These are phyloP conservation scores for Phoenicopterus ruber DNA, from an alignment of 2,113 vertebrate species.

Conservation along the genomic window DNA sequence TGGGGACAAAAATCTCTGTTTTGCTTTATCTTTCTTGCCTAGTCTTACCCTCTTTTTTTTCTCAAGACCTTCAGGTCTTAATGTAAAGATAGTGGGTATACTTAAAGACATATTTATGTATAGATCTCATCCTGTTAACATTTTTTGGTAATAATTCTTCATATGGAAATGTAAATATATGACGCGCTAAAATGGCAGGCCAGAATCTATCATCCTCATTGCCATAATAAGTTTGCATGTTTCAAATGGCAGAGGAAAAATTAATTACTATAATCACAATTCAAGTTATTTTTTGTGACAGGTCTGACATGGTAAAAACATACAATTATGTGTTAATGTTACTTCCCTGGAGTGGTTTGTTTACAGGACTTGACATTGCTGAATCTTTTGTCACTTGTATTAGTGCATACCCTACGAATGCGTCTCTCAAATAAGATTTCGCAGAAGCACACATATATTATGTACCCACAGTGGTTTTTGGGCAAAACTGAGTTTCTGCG, in stretches of 20 bases:
- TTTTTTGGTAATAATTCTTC: background rate
- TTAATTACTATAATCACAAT: slow-evolving; percentile 48
- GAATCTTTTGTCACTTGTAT: slow-evolving; percentile 26
- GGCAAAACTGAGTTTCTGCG: background rate
- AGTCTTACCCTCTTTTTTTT: background rate
- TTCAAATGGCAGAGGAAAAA: slow-evolving; percentile 47
- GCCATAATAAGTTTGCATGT: slow-evolving; percentile 28
- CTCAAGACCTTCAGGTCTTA: background rate
- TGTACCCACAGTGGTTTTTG: background rate
- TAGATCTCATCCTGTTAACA: background rate
- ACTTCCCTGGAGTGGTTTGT: slow-evolving; percentile 36
- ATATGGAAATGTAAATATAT: slow-evolving; percentile 1
- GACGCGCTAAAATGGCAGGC: slow-evolving; percentile 7
- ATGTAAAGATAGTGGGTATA: background rate
- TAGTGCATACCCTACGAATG: background rate
- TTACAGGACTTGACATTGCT: slow-evolving; percentile 20
- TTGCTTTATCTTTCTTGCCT: background rate
- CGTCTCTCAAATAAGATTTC: background rate
- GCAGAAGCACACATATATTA: background rate
- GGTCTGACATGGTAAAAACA: slow-evolving; percentile 44
- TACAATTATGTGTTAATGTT: slow-evolving; percentile 56
- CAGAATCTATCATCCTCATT: slow-evolving; percentile 15
- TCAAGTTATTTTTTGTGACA: slow-evolving; percentile 37
- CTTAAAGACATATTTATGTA: background rate
- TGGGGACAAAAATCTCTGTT: background rate